These are phyloP conservation scores for Cyrtorhinus lividipennis DNA, from an alignment of 1,140 invertebrate species.

Conservation along the genomic window DNA sequence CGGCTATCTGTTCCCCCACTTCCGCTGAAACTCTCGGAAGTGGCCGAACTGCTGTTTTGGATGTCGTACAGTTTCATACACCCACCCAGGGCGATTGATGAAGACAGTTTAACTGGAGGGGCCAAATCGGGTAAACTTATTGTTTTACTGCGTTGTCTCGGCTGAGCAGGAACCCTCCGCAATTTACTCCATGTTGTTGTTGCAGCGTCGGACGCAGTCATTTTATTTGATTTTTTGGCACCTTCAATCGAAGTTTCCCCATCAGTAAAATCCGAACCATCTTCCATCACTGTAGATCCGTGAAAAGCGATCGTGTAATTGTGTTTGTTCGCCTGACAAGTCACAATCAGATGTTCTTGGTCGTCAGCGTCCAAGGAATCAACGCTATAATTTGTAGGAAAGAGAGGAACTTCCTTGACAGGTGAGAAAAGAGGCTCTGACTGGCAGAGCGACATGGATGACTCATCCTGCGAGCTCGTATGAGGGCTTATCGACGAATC, in stretches of 20 bases:
- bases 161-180: slow-evolving; percentile 26
- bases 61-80: slow-evolving; percentile 51
- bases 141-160: slow-evolving; percentile 16
- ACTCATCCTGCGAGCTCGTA: slow-evolving; percentile 57
- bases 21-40: slow-evolving; percentile 30
- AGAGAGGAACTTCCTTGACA: slow-evolving; percentile 60
- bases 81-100: slow-evolving; percentile 21
- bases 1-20: slow-evolving; percentile 27
- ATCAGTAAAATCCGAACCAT: slow-evolving; percentile 26
- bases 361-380: slow-evolving; percentile 81
- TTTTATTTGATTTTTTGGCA: slow-evolving; percentile 33
- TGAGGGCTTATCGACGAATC: slow-evolving; percentile 56
- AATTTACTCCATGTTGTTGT: slow-evolving; percentile 74
- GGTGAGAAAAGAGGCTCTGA: slow-evolving; percentile 80
- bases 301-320: slow-evolving; percentile 91
- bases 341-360: slow-evolving; percentile 65
- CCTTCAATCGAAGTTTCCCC: slow-evolving; percentile 5
- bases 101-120: slow-evolving; percentile 29
- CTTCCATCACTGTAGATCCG: slow-evolving; percentile 69
- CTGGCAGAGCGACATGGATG: slow-evolving; percentile 75
- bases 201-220: slow-evolving; percentile 65
- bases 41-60: slow-evolving; percentile 34
- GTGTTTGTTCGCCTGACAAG: slow-evolving; percentile 78
- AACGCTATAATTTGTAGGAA: slow-evolving; percentile 63
- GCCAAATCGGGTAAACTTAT: slow-evolving; percentile 49